phyloP scores from a whole-genome alignment of 2,888 invertebrate genomes.

The Polyommatus icarus region DNA sequence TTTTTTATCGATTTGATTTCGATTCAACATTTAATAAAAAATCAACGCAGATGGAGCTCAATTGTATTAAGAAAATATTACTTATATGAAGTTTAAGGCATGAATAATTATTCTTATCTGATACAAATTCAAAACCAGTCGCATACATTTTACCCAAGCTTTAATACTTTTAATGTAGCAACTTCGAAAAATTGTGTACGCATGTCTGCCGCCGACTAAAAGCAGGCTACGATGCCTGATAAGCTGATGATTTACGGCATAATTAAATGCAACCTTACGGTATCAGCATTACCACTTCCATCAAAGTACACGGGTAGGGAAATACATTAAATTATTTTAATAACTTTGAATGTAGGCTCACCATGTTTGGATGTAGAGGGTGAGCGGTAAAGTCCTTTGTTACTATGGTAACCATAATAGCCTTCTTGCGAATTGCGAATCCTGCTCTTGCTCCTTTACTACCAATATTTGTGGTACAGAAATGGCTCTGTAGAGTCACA shows the following conservation, averaged over 20 bases:
- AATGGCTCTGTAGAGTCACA: no score
- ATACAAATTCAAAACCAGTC: no score
- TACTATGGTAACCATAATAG: neutral
- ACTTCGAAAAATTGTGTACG: neutral
- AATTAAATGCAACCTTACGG: slow-evolving; percentile 19
- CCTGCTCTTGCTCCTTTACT: no score
- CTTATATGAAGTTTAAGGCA: no score
- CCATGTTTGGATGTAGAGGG: neutral
- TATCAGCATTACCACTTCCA: slow-evolving; percentile 8
- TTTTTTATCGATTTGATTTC: no score
- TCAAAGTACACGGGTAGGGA: neutral
- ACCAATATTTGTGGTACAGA: no score
- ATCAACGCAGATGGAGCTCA: no score
- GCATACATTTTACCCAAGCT: no score
- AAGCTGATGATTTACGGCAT: slow-evolving; percentile 2
- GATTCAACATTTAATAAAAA: no score
- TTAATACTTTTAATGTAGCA: neutral
- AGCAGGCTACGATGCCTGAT: neutral
- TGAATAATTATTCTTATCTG: no score
- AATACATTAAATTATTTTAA: neutral
- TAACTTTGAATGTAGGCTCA: neutral
- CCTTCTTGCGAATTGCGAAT: no score
- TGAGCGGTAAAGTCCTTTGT: neutral
- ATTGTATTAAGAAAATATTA: no score
- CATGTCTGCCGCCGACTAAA: neutral